Conservation (phyloP, 2,797 vertebrate genomes). For the Taeniopygia guttata region DNA sequence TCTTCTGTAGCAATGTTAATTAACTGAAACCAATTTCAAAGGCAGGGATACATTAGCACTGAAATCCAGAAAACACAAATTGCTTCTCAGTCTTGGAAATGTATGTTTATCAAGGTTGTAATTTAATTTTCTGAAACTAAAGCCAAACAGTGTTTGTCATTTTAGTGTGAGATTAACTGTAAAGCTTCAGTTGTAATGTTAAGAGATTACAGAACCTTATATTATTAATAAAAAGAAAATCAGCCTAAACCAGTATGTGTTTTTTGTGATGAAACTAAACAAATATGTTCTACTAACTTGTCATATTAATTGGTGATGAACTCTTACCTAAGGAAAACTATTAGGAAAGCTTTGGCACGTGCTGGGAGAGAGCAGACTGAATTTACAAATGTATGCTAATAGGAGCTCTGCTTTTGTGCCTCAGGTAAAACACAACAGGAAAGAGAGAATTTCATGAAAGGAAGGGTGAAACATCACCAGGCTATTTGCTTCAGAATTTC, state of each 20-base stretch:
- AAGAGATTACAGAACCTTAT: constrained; percentile 70
- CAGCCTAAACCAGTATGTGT: constrained; percentile 17
- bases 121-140: constrained; percentile 69
- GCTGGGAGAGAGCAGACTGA: background rate
- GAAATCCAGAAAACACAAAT: constrained; percentile 53
- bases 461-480: background rate
- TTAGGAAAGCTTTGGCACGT: background rate
- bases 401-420: background rate
- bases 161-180: constrained; percentile 73
- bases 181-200: constrained; percentile 72
- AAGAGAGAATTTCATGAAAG: background rate
- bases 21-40: constrained; percentile 48
- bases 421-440: background rate
- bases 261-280: constrained; percentile 49
- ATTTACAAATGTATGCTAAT: background rate
- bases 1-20: constrained; percentile 41
- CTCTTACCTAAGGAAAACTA: background rate
- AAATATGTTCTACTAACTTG: background rate
- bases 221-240: constrained; percentile 76
- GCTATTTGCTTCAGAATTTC: background rate
- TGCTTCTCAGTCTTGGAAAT: constrained; percentile 56
- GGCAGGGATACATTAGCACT: constrained; percentile 26
- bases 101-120: constrained; percentile 62
- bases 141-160: constrained; percentile 70
- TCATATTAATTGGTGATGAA: background rate